Conservation (phyloP, 2,797 vertebrate species). For the Pipistrellus nathusii region DNA sequence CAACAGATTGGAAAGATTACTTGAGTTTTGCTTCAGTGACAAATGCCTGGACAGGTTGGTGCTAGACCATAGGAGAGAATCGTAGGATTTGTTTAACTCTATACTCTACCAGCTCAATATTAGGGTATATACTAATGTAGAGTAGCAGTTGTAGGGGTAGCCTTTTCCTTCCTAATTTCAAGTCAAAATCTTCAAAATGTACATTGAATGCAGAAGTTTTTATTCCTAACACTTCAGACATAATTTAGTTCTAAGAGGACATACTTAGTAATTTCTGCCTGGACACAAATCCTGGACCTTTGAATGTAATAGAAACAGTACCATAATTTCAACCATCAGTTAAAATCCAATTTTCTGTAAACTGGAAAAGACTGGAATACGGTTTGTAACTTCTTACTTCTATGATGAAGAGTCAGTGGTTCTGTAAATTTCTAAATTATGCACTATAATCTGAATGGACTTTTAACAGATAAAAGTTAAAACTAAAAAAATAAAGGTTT, state of each 20-base stretch:
- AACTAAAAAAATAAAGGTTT: slow-evolving; percentile 43
- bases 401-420: neutral
- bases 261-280: neutral
- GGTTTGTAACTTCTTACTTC: neutral
- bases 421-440: slow-evolving; percentile 36
- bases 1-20: neutral
- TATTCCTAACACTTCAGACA: slow-evolving; percentile 20
- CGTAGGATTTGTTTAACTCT: neutral
- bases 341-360: slow-evolving; percentile 45
- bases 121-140: neutral
- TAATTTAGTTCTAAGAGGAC: neutral
- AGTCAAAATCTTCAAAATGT: slow-evolving; percentile 37
- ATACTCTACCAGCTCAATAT: neutral
- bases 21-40: neutral
- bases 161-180: slow-evolving; percentile 22
- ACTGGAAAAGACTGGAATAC: neutral
- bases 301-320: neutral
- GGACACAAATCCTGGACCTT: neutral
- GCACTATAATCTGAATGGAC: neutral
- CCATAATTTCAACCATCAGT: neutral
- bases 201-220: neutral
- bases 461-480: slow-evolving; percentile 16
- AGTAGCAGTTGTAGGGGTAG: neutral
- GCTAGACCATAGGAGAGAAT: neutral
- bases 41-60: neutral